Conservation (phyloP, 2,888 invertebrate species). For the Eristalinus aeneus region DNA sequence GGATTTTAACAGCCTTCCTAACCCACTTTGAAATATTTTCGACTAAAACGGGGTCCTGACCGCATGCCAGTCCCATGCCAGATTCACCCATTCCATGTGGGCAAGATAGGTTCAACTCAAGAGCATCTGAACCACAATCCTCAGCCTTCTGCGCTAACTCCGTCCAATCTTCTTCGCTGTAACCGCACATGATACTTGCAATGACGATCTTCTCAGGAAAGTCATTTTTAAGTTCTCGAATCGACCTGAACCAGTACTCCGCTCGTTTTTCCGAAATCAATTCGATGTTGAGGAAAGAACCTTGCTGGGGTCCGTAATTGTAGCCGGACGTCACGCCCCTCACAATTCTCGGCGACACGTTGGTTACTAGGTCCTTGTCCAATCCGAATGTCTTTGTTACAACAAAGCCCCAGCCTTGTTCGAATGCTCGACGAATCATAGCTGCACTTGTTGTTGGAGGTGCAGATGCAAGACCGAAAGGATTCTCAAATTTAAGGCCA, state of each 20-base stretch:
- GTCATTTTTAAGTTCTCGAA: constrained; percentile 93
- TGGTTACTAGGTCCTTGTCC: constrained; percentile 97
- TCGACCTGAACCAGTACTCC: constrained; percentile 95
- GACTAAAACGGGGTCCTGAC: constrained; percentile 95
- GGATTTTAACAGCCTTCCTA: constrained; percentile 90
- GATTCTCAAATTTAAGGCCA: constrained; percentile 96
- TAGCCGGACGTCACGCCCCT: constrained; percentile 96
- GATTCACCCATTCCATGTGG: constrained; percentile 99
- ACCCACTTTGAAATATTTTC: constrained; percentile 96
- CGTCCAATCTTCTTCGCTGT: constrained; percentile 93
- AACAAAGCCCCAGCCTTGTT: constrained; percentile 98
- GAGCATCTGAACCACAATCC: constrained; percentile 93
- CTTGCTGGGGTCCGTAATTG: constrained; percentile 96
- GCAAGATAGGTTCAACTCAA: constrained; percentile 98
- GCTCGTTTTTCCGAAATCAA: constrained; percentile 98
- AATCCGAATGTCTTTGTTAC: constrained; percentile 98
- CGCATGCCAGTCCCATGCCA: constrained; percentile 99
- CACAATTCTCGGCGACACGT: constrained; percentile 98
- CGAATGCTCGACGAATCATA: constrained; percentile 97
- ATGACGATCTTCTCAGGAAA: constrained; percentile 95
- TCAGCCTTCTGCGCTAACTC: constrained; percentile 89
- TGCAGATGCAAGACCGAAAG: constrained; percentile 98
- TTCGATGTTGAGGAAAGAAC: constrained; percentile 98
- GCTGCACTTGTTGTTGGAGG: constrained; percentile 96
- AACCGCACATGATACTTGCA: constrained; percentile 97